Percentiles rank a stretch among this genome's conserved stretches.
These are phyloP conservation scores for Nasonia vitripennis DNA, from an alignment of 1,140 invertebrate genomes.

Conservation along the genomic window DNA sequence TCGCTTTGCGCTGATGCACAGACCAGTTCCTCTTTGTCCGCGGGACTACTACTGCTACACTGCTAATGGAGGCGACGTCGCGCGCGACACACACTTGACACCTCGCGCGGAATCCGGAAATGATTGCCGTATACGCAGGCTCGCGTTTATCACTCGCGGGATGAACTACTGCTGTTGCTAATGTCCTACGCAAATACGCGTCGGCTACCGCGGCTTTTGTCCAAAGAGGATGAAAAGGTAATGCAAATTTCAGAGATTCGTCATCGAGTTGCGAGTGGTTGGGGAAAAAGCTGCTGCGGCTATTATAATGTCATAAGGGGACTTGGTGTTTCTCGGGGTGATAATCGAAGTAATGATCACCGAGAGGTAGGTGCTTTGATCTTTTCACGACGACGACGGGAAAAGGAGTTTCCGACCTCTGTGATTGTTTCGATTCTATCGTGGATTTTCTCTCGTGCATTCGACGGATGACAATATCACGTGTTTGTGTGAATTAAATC, in stretches of 20 bases:
- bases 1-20: slow-evolving; percentile 8
- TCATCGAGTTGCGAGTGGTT: too few relatives aligned
- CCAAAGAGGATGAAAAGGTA: neutral
- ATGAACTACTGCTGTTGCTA: neutral
- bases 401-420: too few relatives aligned
- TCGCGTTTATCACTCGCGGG: neutral
- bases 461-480: too few relatives aligned
- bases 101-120: slow-evolving; percentile 18
- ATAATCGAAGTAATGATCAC: neutral
- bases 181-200: slow-evolving; percentile 11
- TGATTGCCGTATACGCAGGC: neutral
- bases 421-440: neutral
- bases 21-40: neutral
- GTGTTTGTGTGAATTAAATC: neutral
- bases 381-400: neutral
- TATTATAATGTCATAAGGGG: neutral
- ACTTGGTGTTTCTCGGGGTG: neutral
- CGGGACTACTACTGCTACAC: neutral
- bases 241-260: neutral
- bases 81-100: slow-evolving; percentile 9
- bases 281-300: neutral
- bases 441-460: neutral
- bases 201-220: neutral
- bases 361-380: neutral
- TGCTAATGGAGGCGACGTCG: neutral